Conservation (phyloP, 53 echinoderm and acorn worm species). For the Luidia sarsii region DNA sequence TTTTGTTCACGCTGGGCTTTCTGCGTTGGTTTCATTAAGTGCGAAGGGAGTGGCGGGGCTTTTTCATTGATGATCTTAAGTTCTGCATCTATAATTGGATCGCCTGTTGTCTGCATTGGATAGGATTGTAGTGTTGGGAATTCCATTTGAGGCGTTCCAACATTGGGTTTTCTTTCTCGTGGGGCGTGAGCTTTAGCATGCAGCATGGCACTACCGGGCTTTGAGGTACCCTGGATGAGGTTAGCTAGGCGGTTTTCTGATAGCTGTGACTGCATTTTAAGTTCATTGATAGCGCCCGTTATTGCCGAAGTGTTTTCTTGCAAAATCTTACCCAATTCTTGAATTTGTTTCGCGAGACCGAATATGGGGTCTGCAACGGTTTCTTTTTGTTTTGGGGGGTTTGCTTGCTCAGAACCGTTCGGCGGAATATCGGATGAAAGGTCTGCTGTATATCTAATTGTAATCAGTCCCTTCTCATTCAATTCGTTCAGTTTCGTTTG, state of each 20-base stretch:
- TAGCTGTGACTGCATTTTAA: too few relatives aligned
- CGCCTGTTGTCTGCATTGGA: neutral
- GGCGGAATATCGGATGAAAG: neutral
- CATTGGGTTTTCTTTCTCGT: neutral
- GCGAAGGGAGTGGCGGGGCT: slow-evolving; percentile 9
- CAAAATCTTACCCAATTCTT: neutral
- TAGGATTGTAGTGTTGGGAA: neutral
- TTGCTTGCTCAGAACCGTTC: too few relatives aligned
- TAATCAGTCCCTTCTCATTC: neutral
- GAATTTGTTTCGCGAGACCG: neutral
- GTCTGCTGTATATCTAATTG: neutral
- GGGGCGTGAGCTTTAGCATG: too few relatives aligned
- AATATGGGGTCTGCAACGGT: neutral
- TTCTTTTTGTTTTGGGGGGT: neutral
- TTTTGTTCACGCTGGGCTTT: neutral
- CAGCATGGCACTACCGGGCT: too few relatives aligned
- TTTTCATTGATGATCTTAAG: slow-evolving; percentile 8
- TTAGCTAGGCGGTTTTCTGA: neutral
- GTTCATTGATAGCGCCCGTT: neutral
- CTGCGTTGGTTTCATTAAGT: neutral
- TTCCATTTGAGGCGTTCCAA: neutral
- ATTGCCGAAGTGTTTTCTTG: neutral
- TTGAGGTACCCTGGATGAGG: neutral
- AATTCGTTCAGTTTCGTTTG: slow-evolving; percentile 25
- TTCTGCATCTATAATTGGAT: neutral